These are phyloP conservation scores for Ganaspis sp. DNA, from an alignment of 1,140 invertebrate species.

Conservation along the genomic window DNA sequence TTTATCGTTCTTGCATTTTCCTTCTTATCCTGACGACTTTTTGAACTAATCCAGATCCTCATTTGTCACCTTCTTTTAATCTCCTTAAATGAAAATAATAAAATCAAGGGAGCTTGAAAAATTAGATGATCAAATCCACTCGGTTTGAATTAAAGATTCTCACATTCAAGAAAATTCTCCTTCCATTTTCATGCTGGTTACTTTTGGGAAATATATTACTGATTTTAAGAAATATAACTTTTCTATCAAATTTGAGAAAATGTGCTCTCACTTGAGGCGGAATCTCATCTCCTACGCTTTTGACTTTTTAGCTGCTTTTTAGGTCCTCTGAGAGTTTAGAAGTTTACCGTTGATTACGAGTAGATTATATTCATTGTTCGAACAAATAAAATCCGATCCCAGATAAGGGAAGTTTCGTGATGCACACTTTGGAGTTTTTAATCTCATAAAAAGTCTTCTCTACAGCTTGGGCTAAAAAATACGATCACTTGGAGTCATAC, in stretches of 20 bases:
- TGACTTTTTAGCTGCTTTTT: not conserved
- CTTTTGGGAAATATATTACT: not conserved
- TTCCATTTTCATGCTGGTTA: no score
- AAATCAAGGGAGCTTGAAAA: not conserved
- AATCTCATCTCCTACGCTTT: not conserved
- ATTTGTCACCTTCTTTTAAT: constrained; percentile 8
- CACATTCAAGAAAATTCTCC: no score
- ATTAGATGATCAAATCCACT: not conserved
- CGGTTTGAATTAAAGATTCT: not conserved
- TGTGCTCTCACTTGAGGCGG: not conserved
- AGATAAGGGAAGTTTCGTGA: constrained; percentile 4
- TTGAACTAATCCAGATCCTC: not conserved
- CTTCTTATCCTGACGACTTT: not conserved
- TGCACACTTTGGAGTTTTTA: constrained; percentile 24
- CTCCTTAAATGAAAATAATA: not conserved
- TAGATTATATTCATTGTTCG: constrained; percentile 16
- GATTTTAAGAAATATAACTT: not conserved
- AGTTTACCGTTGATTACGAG: constrained; percentile 12
- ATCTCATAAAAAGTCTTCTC: not conserved
- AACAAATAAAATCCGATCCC: not conserved
- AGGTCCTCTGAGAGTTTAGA: not conserved
- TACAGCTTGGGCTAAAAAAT: not conserved
- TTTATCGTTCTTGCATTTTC: not conserved
- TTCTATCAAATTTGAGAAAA: not conserved
- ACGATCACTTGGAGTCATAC: not conserved